Base-by-base conservation (phyloP, 2,113 vertebrate genomes). In the Callocephalon fimbriatum region DNA sequence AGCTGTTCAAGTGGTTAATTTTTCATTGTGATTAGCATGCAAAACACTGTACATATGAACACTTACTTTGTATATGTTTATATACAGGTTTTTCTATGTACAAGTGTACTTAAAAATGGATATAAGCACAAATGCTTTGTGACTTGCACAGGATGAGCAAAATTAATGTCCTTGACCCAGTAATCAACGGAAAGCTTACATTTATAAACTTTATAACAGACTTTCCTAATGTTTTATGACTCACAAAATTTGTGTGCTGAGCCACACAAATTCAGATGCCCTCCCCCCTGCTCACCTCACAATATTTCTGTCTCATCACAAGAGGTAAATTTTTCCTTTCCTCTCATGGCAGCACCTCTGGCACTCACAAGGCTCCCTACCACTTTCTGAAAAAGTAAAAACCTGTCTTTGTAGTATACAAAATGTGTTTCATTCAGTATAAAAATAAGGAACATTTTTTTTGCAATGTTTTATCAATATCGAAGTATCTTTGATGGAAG, bases 311-410 rank as follows among this genome's bases (percentile, higher is more conserved):
- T 40, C 23, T 81, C 16, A 58, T 74, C 27, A 16, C 6, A 62
- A 48, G 26, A 17, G 31, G 6, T 0, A 0, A 38, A 15, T 32
- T 51, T 68, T 77, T 63, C 25, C 29, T 18, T 61, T 65, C n/a
- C 32, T 86, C 19, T 13, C 8, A 15, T 0, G 1, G 25, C 14
- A 71, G 47, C 15, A 79, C 23, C 44, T 68, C 58, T 73, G 23
- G 9, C 20, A 45, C 14, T 40, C 3, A 1, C 1, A 3, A 61
- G 48, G 26, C 8, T 70, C 40, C 0, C 0, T 14, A 42, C 6
- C 4, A 9, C 5, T 29, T 82, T 67, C 45, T n/a, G 27, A 63
- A 86, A 16, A 78, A 91, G n/a, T 3, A 48, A 62, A 75, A 88
- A 77, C 0, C 2, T 45, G 5, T 42, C 45, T 62, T 45, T 45